A percentile compares a stretch with the other conserved stretches of the same genome.
phyloP scores from a whole-genome alignment of 2,797 vertebrate species.

The Phrynocephalus vlangalii region DNA sequence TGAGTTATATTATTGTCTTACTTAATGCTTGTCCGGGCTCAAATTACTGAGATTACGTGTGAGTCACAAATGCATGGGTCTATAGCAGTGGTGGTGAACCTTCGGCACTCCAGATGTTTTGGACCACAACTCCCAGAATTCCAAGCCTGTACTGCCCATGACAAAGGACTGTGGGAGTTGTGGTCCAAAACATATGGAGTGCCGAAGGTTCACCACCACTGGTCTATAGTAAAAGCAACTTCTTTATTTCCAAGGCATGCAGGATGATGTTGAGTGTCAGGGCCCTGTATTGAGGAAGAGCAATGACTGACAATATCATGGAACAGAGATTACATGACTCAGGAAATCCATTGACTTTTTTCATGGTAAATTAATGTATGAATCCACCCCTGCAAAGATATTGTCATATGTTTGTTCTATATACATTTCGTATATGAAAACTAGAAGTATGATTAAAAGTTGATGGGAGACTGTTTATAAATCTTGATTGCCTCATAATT shows the following conservation, averaged over 20 bases:
- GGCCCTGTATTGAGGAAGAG: not conserved
- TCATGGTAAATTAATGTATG: conserved; percentile 7
- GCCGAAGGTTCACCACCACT: too few species aligned
- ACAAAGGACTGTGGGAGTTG: too few species aligned
- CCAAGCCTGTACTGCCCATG: too few species aligned
- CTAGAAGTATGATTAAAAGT: conserved; percentile 85
- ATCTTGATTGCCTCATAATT: conserved; percentile 90
- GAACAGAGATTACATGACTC: not conserved
- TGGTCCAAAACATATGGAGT: too few species aligned
- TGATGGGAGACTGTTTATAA: conserved; percentile 87
- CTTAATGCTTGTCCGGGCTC: conserved; percentile 1
- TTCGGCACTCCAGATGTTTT: too few species aligned
- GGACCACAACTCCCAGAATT: too few species aligned
- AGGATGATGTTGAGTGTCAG: not conserved
- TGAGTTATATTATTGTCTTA: not conserved
- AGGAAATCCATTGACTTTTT: conserved; percentile 17
- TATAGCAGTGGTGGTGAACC: too few species aligned
- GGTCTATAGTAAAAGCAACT: not conserved
- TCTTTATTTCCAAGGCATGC: not conserved
- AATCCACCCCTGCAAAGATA: conserved; percentile 61
- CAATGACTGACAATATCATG: not conserved
- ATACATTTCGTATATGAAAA: conserved; percentile 82
- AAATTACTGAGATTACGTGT: conserved; percentile 68
- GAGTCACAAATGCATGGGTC: not conserved
- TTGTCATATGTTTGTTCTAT: conserved; percentile 78